Evolutionary conservation across 2,113 vertebrate species (phyloP).

Genomic region (Apistogramma diplotaenia): DNA sequence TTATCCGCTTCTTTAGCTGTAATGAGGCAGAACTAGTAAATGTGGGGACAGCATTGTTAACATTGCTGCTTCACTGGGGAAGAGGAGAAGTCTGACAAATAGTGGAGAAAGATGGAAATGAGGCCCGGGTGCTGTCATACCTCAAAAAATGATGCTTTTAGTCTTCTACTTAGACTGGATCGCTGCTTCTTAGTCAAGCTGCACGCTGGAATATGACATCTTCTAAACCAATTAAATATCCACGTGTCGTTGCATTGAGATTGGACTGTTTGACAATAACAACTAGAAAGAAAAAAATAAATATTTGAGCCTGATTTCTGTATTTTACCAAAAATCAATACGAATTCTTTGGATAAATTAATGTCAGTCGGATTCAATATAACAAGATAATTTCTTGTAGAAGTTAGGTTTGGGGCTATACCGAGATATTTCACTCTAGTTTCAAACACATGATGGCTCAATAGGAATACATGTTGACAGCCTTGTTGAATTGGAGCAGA

Average conservation of each 20-base stretch:
- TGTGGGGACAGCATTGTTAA: slow-evolving; percentile 77
- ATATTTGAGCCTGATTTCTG: not conserved
- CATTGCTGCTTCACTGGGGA: slow-evolving; percentile 69
- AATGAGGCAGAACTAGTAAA: slow-evolving; percentile 79
- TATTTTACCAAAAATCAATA: slow-evolving; percentile 11
- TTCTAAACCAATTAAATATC: slow-evolving; percentile 69
- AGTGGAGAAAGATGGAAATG: slow-evolving; percentile 62
- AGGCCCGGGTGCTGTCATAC: slow-evolving; percentile 61
- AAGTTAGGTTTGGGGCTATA: not conserved
- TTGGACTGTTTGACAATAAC: slow-evolving; percentile 37
- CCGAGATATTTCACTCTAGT: slow-evolving; percentile 6
- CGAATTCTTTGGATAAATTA: slow-evolving; percentile 30
- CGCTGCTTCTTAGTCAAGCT: slow-evolving; percentile 41
- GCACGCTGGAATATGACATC: slow-evolving; percentile 41
- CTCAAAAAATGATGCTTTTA: slow-evolving; percentile 60
- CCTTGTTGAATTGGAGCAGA: slow-evolving; percentile 1
- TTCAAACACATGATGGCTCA: slow-evolving; percentile 2
- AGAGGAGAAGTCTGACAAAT: slow-evolving; percentile 63
- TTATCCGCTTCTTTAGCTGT: slow-evolving; percentile 74
- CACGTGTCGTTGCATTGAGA: slow-evolving; percentile 46
- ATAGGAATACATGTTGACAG: slow-evolving; percentile 17
- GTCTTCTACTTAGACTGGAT: slow-evolving; percentile 46
- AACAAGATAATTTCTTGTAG: not conserved
- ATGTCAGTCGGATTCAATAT: not conserved
- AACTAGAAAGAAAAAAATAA: not conserved